Evolutionary conservation across 2,888 invertebrate species (phyloP), one percentile per base, ranked within the genome.

Genomic region (Spialia ferax): DNA sequence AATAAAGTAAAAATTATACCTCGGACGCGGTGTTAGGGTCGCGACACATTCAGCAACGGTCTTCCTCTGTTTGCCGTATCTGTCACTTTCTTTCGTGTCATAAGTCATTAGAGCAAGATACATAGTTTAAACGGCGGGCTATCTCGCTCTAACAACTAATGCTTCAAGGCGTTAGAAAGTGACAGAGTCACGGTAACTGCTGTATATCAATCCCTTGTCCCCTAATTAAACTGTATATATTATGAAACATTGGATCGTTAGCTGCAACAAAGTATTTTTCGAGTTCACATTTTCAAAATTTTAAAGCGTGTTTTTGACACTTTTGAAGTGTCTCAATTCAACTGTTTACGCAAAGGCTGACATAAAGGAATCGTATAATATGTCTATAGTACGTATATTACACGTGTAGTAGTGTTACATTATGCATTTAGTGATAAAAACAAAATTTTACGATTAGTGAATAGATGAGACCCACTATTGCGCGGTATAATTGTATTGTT

Each of bases 391-490:
- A 83, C 86, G 83, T 88, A 85, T 88, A 84, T 83, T 84, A 85
- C 87, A 88, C 87, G 83, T 85, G 85, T 89, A 85, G 86, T 82
- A 82, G 88, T 81, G 88, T 89, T 90, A 89, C 81, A 81, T 80
- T 90, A 89, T 88, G 87, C 88, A 88, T 89, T 88, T 89, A 92
- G 90, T 75, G 79, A 84, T 89, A 87, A 84, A 84, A 87, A 84
- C 84, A 82, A 86, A 83, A 83, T 80, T 82, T 84, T 85, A 85
- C 83, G 82, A 80, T 80, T 83, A 87, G 87, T 81, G 82, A 79
- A 75, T 82, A 83, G 75, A 81, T 70, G 79, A 79, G 80, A 77
- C 83, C 79, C 83, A 82, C 78, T 81, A 76, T 79, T 75, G 72
- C 65, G 69, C 61, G 65, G 63, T 71, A 64, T 72, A 70, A 70